These are phyloP conservation scores for Pyrochroa serraticornis DNA, from an alignment of 2,888 invertebrate genomes.

Conservation along the genomic window DNA sequence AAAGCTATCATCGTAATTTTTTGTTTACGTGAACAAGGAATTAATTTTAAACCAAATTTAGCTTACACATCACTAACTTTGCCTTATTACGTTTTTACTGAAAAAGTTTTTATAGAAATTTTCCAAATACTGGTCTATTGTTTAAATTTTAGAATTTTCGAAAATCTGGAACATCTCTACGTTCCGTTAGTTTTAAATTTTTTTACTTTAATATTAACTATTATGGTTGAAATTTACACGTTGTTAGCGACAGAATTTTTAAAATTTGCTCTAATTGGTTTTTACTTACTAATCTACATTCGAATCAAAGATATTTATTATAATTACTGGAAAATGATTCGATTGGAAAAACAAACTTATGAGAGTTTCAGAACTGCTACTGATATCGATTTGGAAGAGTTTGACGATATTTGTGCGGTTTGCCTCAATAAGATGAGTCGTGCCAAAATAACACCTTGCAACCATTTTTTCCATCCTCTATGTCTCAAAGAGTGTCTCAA, in stretches of 20 bases:
- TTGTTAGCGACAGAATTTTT: background rate
- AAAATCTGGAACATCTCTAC: slow-evolving; percentile 73
- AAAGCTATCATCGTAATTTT: slow-evolving; percentile 68
- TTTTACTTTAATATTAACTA: slow-evolving; percentile 57
- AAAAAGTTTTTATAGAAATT: slow-evolving; percentile 70
- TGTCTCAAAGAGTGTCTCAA: slow-evolving; percentile 76
- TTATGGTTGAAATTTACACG: slow-evolving; percentile 6
- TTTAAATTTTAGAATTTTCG: slow-evolving; percentile 66
- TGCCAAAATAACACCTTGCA: slow-evolving; percentile 78
- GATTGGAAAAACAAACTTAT: slow-evolving; percentile 48
- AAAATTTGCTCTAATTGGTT: slow-evolving; percentile 36
- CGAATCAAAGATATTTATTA: slow-evolving; percentile 50
- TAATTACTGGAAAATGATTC: slow-evolving; percentile 49
- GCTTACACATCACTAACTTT: slow-evolving; percentile 69
- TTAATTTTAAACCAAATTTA: slow-evolving; percentile 71
- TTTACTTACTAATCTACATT: slow-evolving; percentile 53
- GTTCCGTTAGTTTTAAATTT: slow-evolving; percentile 68
- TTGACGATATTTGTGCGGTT: slow-evolving; percentile 80
- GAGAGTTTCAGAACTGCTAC: slow-evolving; percentile 63
- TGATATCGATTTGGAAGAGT: slow-evolving; percentile 66
- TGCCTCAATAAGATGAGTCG: slow-evolving; percentile 73
- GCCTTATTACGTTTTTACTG: slow-evolving; percentile 72
- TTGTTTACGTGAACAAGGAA: slow-evolving; percentile 74
- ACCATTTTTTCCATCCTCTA: slow-evolving; percentile 79
- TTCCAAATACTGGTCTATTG: slow-evolving; percentile 65